Conservation (phyloP, 2,888 invertebrate genomes). For the Parascotia fuliginaria region DNA sequence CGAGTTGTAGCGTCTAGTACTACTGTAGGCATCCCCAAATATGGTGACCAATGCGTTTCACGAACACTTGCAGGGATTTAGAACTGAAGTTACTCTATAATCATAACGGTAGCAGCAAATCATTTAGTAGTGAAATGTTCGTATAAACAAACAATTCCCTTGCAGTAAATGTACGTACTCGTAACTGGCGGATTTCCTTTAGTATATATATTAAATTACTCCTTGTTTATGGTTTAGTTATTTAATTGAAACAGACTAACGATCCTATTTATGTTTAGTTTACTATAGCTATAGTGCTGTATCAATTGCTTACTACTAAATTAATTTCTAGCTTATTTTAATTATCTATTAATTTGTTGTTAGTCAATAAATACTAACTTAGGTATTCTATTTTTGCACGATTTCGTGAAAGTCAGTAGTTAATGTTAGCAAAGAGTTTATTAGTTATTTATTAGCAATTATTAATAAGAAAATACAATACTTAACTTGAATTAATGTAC, state of each 20-base stretch:
- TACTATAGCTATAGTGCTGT: too few species aligned
- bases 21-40: too few species aligned
- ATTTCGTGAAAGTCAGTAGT: not conserved
- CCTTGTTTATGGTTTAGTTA: slow-evolving; percentile 35
- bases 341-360: not conserved
- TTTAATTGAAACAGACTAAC: slow-evolving; percentile 8
- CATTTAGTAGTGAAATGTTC: slow-evolving; percentile 11
- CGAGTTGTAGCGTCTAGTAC: too few species aligned
- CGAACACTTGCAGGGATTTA: too few species aligned
- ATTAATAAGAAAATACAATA: not conserved
- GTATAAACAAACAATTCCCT: slow-evolving; percentile 21
- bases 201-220: slow-evolving; percentile 35
- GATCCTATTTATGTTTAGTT: not conserved
- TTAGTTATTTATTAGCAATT: not conserved
- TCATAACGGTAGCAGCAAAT: not conserved
- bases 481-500: too few species aligned
- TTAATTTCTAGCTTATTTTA: too few species aligned
- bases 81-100: too few species aligned
- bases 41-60: too few species aligned
- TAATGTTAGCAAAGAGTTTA: not conserved
- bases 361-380: not conserved
- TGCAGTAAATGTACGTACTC: slow-evolving; percentile 27
- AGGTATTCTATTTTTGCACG: not conserved
- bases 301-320: too few species aligned
- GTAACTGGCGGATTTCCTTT: slow-evolving; percentile 35